A percentile compares a stretch with the other conserved stretches of the same genome.
These are phyloP conservation scores for Echiichthys vipera DNA, from an alignment of 2,797 vertebrate species.

Conservation along the genomic window DNA sequence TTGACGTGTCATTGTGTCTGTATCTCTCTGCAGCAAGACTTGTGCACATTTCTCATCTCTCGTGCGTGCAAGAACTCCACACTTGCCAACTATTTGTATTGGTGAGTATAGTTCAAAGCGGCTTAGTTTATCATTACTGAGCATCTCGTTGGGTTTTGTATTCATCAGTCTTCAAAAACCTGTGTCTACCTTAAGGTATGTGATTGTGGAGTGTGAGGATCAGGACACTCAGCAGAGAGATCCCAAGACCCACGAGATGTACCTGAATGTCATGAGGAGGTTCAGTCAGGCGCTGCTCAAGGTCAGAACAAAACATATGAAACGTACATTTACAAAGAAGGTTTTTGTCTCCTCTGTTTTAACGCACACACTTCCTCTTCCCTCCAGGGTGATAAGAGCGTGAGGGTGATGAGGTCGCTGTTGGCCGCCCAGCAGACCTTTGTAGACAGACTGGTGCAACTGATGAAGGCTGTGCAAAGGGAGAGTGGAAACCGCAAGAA, in stretches of 20 bases:
- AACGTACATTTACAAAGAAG: too few relatives aligned
- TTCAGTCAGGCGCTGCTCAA: constrained; percentile 98
- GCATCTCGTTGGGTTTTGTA: background rate
- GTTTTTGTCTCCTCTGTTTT: too few relatives aligned
- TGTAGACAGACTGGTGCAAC: constrained; percentile 94
- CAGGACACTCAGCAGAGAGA: constrained; percentile 98
- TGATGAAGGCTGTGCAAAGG: constrained; percentile 98
- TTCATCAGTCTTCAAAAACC: background rate
- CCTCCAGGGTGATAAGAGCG: constrained; percentile 94
- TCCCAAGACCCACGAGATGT: constrained; percentile 98
- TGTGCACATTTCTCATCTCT: constrained; percentile 98
- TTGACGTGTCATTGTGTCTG: constrained; percentile 20
- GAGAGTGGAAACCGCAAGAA: constrained; percentile 99
- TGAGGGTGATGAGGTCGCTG: constrained; percentile 96
- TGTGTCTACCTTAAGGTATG: constrained; percentile 87
- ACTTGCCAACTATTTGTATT: constrained; percentile 97
- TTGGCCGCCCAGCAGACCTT: constrained; percentile 97
- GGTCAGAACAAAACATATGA: constrained; percentile 79
- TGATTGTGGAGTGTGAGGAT: constrained; percentile 98
- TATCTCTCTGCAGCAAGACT: constrained; percentile 88
- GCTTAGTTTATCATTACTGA: background rate
- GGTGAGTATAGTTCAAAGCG: constrained; percentile 82
- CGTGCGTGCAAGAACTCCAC: constrained; percentile 98
- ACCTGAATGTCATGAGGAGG: constrained; percentile 96
- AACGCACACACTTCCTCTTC: constrained; percentile 15